Percentiles rank a stretch among this genome's conserved stretches.
phyloP scores from a whole-genome alignment of 2,888 invertebrate genomes.

The Monoplex corrugatus region DNA sequence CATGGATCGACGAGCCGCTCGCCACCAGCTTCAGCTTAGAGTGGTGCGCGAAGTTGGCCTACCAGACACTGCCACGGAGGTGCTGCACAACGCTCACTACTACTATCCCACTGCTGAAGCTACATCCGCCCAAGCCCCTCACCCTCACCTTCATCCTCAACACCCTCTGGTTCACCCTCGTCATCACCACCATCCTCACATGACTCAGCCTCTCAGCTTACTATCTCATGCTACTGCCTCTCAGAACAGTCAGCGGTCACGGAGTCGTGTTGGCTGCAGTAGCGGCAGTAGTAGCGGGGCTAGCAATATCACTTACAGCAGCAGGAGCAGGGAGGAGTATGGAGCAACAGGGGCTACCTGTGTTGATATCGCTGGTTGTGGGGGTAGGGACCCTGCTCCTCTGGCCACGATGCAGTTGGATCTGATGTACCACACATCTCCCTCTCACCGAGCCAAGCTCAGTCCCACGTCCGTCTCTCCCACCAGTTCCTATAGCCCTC shows the following conservation, averaged over 20 bases:
- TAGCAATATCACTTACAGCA: constrained; percentile 31
- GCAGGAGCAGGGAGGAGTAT: constrained; percentile 29
- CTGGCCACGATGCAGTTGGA: constrained; percentile 46
- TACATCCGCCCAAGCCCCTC: constrained; percentile 52
- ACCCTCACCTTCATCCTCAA: constrained; percentile 34
- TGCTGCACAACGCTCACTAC: constrained; percentile 83
- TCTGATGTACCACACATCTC: constrained; percentile 46
- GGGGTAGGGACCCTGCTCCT: neutral
- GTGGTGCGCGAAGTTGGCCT: constrained; percentile 96
- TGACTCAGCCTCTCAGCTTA: constrained; percentile 34
- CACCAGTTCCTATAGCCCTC: constrained; percentile 58
- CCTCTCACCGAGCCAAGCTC: constrained; percentile 49
- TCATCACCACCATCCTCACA: neutral
- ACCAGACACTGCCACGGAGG: constrained; percentile 92
- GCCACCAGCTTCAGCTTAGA: constrained; percentile 89
- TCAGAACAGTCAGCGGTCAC: constrained; percentile 31
- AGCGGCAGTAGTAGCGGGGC: constrained; percentile 35
- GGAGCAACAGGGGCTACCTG: neutral
- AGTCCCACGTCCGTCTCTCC: constrained; percentile 54
- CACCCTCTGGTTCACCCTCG: neutral
- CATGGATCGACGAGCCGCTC: constrained; percentile 85
- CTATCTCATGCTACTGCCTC: neutral
- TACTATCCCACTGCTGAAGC: constrained; percentile 65
- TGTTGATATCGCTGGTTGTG: constrained; percentile 14
- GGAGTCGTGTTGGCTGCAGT: neutral